Base-by-base conservation (phyloP, 2,113 vertebrate genomes). In the Brachyhypopomus gauderio region DNA sequence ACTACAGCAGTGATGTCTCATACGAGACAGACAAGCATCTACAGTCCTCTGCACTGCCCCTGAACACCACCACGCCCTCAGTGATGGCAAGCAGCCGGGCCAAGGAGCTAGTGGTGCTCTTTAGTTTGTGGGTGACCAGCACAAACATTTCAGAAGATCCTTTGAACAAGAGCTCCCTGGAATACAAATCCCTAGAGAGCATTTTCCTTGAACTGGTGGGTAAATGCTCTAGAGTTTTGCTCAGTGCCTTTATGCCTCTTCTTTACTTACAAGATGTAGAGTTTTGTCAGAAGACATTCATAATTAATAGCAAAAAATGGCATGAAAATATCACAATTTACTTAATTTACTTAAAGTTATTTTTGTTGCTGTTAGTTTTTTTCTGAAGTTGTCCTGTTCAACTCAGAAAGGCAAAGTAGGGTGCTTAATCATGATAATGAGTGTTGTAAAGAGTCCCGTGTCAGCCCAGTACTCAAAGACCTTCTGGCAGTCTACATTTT, bases 121-220 rank as follows among this genome's bases (percentile, higher is more conserved):
- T 99, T 94, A 98, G 97, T 85, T 91, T 98, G 84, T 91, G 94
- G 73, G 94, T 98, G 5, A 96, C 96, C 82, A 97, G 98, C 91
- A 92, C 97, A 93, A 93, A 93, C 87, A 97, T 99, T 91, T 96
- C 96, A 2, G 91, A 95, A 1, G 93, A 95, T 90, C 93, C 98
- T 83, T 98, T 96, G 95, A 96, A 99, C 78, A 96, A 94, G 91
- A 97, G 94, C 20, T 98, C 96, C 0, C 78, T 89, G 19, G 96
- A 98, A 72, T 98, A 98, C 90, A 96, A 92, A 86, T 93, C 95
- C 0, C 91, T 98, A 86, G 96, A 98, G 87, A 96, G 96, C 72
- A 95, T 92, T 41, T 98, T 98, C 92, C 90, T 94, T 52, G 94
- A 98, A 30, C 70, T 99, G 96, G 97, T 99, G 93, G 91, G 97